Base-by-base conservation (phyloP, 2,888 invertebrate genomes). In the Noctua janthina region DNA sequence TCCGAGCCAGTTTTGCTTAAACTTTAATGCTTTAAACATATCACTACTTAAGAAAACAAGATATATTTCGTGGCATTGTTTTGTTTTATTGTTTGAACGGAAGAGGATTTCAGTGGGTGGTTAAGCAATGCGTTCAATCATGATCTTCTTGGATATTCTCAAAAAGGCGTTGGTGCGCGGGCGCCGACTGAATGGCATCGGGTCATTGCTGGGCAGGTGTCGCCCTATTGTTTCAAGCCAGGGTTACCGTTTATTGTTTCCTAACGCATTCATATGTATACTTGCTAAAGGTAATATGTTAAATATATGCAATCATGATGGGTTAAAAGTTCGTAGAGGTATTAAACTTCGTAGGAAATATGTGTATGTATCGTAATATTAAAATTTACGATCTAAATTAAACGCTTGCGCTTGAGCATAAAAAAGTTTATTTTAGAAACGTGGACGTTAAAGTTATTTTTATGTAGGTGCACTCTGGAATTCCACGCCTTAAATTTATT, bases 161-260 rank as follows among this genome's bases (percentile, higher is more conserved):
- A 87, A 83, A 79, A 90, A 87, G 89, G 90, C 83, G 80, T n/a
- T 78, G 71, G 51, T 78, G 88, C 91, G 91, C 90, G 78, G 91
- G 88, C 88, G 90, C 81, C 74, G 85, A 49, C 29, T 78, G 69
- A 81, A 83, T 87, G 83, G 72, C 79, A 76, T 78, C 85, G 79
- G 86, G 90, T 90, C 90, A 92, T 91, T 92, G 89, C 79, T 89
- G 87, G 92, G 91, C 92, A 91, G 88, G 89, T 86, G 88, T 89
- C 79, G 82, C 81, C 74, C 89, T 89, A 91, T 92, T 92, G 90
- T 92, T 89, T 86, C 62, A 82, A 74, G 39, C 51, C 82, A 89
- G 88, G 86, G 86, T 83, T 88, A 78, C 43, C 56, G 66, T 73
- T 67, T 74, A 84, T 88, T 83, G 87, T 88, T 83, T 88, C 82